These are phyloP conservation scores for Tetranychus truncatus DNA, from an alignment of 2,888 invertebrate genomes.

Conservation along the genomic window DNA sequence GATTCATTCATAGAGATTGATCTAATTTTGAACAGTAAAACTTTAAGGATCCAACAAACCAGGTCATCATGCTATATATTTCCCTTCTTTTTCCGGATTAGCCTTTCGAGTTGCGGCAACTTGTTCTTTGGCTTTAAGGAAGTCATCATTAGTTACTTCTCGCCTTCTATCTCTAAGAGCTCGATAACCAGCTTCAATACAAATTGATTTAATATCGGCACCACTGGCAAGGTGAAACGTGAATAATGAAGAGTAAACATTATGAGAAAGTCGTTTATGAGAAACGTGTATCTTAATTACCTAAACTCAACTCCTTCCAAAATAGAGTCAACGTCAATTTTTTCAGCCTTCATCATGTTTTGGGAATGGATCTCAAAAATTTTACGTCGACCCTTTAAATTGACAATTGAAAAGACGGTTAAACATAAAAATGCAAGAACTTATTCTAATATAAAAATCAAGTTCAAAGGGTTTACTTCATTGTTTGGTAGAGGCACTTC, in stretches of 20 bases:
- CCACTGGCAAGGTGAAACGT: constrained; percentile 49
- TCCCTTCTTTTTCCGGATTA: background rate
- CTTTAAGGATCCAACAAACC: too few relatives aligned
- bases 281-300: background rate
- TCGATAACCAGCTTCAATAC: constrained; percentile 96
- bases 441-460: background rate
- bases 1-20: too few relatives aligned
- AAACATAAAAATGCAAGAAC: background rate
- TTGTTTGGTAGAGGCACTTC: constrained; percentile 98
- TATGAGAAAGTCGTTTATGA: background rate
- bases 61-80: background rate
- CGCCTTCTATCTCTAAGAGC: constrained; percentile 90
- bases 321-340: constrained; percentile 88
- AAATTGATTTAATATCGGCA: constrained; percentile 92
- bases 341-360: constrained; percentile 91
- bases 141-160: constrained; percentile 99
- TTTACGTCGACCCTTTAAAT: background rate
- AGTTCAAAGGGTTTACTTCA: background rate
- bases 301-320: constrained; percentile 82
- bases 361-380: constrained; percentile 97
- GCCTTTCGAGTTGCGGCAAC: constrained; percentile 37
- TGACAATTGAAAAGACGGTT: background rate
- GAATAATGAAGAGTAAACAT: constrained; percentile 39
- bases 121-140: constrained; percentile 97
- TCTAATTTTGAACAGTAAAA: too few relatives aligned